Percentiles rank a stretch among this genome's conserved stretches.
phyloP scores from a whole-genome alignment of 1,140 invertebrate genomes.

The Teleogryllus occipitalis region DNA sequence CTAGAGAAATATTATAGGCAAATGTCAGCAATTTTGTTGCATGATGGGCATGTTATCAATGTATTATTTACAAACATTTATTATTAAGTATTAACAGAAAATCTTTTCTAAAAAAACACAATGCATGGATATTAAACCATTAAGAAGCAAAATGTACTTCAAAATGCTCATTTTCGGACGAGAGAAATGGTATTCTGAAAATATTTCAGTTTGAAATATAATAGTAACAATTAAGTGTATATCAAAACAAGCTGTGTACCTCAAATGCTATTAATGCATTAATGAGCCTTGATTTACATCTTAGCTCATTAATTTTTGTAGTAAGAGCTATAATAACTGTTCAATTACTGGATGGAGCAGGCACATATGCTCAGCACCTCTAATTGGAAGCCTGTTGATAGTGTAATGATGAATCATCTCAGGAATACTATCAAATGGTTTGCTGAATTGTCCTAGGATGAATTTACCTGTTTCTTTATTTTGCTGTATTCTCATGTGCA shows the following conservation, averaged over 20 bases:
- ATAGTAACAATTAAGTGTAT: neutral
- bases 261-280: neutral
- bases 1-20: no score
- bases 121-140: no score
- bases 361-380: constrained; percentile 91
- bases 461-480: constrained; percentile 60
- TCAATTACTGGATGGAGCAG: constrained; percentile 80
- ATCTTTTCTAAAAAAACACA: no score
- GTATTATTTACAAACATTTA: no score
- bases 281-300: neutral
- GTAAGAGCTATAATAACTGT: constrained; percentile 56
- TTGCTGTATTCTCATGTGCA: constrained; percentile 89
- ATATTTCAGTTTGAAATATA: no score
- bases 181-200: no score
- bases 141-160: no score
- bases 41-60: no score
- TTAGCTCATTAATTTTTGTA: neutral
- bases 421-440: constrained; percentile 81
- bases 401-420: constrained; percentile 91
- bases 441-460: constrained; percentile 84
- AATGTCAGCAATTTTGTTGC: no score
- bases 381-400: constrained; percentile 81
- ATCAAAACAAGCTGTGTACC: neutral
- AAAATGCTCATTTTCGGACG: no score
- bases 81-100: no score